These are phyloP conservation scores for Jaculus jaculus DNA, from an alignment of 2,113 vertebrate species.

Conservation along the genomic window DNA sequence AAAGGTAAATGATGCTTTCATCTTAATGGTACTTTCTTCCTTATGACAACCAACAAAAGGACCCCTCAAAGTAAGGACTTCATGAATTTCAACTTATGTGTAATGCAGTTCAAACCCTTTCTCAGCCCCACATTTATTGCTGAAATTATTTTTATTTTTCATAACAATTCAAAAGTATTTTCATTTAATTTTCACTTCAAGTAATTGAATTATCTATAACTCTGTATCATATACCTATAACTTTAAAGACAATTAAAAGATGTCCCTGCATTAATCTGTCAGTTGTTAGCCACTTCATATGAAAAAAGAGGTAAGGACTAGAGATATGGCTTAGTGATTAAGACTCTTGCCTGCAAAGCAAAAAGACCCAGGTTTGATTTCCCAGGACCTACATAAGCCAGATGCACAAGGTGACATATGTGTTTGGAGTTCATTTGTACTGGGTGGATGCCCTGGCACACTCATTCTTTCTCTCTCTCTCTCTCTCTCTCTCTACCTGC, in stretches of 20 bases:
- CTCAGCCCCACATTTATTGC: conserved; percentile 15
- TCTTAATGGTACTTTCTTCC: neutral
- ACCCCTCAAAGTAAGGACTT: neutral
- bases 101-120: neutral
- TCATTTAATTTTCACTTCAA: conserved; percentile 23
- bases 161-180: conserved; percentile 4
- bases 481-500: too few species aligned
- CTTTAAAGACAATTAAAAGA: neutral
- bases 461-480: too few species aligned
- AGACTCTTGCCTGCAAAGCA: too few species aligned
- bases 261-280: neutral
- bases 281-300: neutral
- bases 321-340: too few species aligned
- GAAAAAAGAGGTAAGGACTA: neutral
- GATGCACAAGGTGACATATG: too few species aligned
- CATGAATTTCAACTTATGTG: neutral
- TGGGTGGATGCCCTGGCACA: too few species aligned
- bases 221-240: neutral
- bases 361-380: too few species aligned
- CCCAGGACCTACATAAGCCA: too few species aligned
- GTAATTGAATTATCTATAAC: neutral
- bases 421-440: too few species aligned
- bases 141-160: neutral
- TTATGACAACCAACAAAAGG: neutral
- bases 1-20: neutral